Evolutionary conservation across 2,113 vertebrate genomes (phyloP).

Genomic region (Platysteira castanea): DNA sequence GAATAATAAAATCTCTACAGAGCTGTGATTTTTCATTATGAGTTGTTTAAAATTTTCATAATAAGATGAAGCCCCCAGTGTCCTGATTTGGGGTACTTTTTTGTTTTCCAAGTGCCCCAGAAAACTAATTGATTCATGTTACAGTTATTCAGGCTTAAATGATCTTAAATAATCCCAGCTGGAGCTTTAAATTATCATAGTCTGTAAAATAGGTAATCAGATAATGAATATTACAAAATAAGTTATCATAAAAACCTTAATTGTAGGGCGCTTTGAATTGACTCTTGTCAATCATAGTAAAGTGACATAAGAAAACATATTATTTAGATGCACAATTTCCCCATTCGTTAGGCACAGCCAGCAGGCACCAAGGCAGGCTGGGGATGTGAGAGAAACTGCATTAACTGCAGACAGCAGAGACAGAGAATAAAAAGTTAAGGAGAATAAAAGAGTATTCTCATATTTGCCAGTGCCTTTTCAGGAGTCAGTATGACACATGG

Average conservation of each 20-base stretch:
- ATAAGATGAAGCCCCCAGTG: accelerated
- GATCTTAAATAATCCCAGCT: background rate
- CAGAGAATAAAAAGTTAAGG: background rate
- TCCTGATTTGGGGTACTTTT: background rate
- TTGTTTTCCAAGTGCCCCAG: background rate
- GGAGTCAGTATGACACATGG: background rate
- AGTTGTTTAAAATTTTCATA: background rate
- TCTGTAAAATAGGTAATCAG: background rate
- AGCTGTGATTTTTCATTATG: background rate
- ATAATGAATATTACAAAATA: background rate
- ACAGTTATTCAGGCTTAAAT: background rate
- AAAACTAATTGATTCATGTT: background rate
- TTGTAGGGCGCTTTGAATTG: background rate
- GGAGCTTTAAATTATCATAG: background rate
- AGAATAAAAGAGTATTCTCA: background rate
- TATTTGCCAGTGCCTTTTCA: background rate
- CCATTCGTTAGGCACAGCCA: background rate
- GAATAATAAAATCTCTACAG: background rate
- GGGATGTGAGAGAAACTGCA: background rate
- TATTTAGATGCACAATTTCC: background rate
- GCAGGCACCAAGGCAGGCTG: background rate
- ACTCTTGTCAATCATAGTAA: background rate
- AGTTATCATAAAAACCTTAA: background rate
- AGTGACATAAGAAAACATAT: background rate
- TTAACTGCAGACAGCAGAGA: background rate